A percentile compares a stretch with the other conserved stretches of the same genome.
These are phyloP conservation scores for Leucania comma DNA, from an alignment of 2,888 invertebrate genomes.

Conservation along the genomic window DNA sequence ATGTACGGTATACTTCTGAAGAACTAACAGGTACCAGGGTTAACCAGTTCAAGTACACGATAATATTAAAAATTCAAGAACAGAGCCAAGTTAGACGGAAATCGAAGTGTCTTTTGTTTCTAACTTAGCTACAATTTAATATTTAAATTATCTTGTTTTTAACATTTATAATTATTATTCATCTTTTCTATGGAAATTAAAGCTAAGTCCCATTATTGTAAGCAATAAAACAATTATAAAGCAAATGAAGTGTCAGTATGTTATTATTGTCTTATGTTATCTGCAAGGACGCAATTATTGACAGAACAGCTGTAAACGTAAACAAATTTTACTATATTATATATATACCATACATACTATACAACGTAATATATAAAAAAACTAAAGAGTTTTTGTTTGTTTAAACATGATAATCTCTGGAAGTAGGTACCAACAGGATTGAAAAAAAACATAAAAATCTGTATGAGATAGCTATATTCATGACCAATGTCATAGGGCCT, in stretches of 20 bases:
- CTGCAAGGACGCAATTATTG: slow-evolving; percentile 19
- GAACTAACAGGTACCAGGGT: no score
- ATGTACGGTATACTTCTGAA: no score
- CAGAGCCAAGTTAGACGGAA: not conserved
- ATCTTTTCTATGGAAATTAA: slow-evolving; percentile 11
- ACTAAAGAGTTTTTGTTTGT: no score
- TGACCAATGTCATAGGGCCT: no score
- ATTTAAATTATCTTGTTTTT: slow-evolving; percentile 16
- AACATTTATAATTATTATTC: slow-evolving; percentile 13
- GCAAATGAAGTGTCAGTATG: slow-evolving; percentile 3
- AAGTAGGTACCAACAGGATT: no score
- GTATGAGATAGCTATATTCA: no score
- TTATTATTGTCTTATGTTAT: slow-evolving; percentile 25
- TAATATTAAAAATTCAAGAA: not conserved
- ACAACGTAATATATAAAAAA: no score
- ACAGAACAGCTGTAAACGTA: slow-evolving; percentile 16
- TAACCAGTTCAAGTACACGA: not conserved
- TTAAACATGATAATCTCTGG: no score
- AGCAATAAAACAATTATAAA: slow-evolving; percentile 41
- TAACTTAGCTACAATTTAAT: not conserved
- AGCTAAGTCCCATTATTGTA: slow-evolving; percentile 11
- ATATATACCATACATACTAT: no score
- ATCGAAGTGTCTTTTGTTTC: not conserved
- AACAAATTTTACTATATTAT: not conserved
- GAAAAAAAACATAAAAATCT: no score